Evolutionary conservation across 2,888 invertebrate species (phyloP), one percentile per base, ranked within the genome.

Genomic region (Dascillus cervinus): DNA sequence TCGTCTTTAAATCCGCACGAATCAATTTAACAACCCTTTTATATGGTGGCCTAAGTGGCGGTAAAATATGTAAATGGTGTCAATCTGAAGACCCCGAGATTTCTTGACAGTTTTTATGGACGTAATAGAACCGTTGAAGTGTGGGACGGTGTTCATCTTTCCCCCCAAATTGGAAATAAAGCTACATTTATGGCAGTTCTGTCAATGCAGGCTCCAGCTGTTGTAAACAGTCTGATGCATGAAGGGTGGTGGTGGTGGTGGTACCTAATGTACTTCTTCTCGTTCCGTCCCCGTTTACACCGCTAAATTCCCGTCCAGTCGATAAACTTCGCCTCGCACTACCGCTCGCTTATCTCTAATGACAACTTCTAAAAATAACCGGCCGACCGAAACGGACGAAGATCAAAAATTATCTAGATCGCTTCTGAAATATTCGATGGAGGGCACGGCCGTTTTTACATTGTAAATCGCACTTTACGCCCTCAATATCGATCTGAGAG

Each of bases 401-500:
- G n/a, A n/a, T n/a, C n/a, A n/a, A n/a, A n/a, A n/a, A n/a, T n/a
- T n/a, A n/a, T n/a, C n/a, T n/a, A n/a, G n/a, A n/a, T n/a, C n/a
- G n/a, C n/a, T n/a, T n/a, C n/a, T n/a, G n/a, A n/a, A n/a, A n/a
- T n/a, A n/a, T n/a, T n/a, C n/a, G n/a, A n/a, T n/a, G n/a, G n/a
- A n/a, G n/a, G n/a, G n/a, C n/a, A n/a, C n/a, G n/a, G n/a, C n/a
- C 3, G 15, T 38, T 38, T 38, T 31, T 26, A 31, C 31, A 19
- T 33, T 41, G 44, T 47, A 39, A 46, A 41, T 25, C 39, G 39
- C 40, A 40, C 46, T 47, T 41, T 38, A 40, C 46, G 37, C 46
- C 43, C 46, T 43, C 38, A 32, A 46, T 50, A 48, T 50, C 44
- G 47, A 50, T 47, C 43, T 27, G n/a, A n/a, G 38, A 40, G 43